Evolutionary conservation across 1,140 invertebrate species (phyloP), one percentile per base, ranked within the genome.

Genomic region (Ridgeia piscesae): DNA sequence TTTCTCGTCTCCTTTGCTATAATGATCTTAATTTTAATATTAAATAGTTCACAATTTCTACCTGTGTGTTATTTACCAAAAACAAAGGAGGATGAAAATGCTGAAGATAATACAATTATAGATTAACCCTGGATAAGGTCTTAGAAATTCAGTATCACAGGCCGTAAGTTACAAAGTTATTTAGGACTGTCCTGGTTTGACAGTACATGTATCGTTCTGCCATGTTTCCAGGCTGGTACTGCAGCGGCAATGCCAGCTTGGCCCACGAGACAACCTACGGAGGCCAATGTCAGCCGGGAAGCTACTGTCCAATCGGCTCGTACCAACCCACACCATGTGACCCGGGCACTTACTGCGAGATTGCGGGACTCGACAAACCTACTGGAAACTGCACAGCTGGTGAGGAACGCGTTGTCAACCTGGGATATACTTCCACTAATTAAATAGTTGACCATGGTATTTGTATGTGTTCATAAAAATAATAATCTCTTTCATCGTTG

Each of bases 261-360:
- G 8, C 92, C 21, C 35, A 42, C 17, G 94, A 94, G 1, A 95
- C 95, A 14, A 93, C 93, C 14, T 48, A 94, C 93, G 95, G 95
- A 6, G 95, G 95, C 33, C 92, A 94, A 92, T 95, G 95, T 94
- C 94, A 94, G n/a, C 93, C 91, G 94, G 95, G 95, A 1, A 95
- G 93, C 17, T 95, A 94, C 92, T 95, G 95, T 94, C 93, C 93
- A n/a, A 93, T 94, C 91, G 94, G 95, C 2, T 95, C 95, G 17
- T 93, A 92, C 31, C 93, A 94, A 88, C 94, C 95, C 27, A 91
- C 93, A 14, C 93, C 94, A 9, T 95, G 95, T 91, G 94, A 94
- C 14, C 93, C 94, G 21, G 95, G 95, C 33, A 95, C 94, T 14
- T 95, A 94, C 92, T 94, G 95, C 42, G 35, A 91, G 50, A 91